These are phyloP conservation scores for Rhagoletis zephyria DNA, from an alignment of 1,140 invertebrate genomes.

Conservation along the genomic window DNA sequence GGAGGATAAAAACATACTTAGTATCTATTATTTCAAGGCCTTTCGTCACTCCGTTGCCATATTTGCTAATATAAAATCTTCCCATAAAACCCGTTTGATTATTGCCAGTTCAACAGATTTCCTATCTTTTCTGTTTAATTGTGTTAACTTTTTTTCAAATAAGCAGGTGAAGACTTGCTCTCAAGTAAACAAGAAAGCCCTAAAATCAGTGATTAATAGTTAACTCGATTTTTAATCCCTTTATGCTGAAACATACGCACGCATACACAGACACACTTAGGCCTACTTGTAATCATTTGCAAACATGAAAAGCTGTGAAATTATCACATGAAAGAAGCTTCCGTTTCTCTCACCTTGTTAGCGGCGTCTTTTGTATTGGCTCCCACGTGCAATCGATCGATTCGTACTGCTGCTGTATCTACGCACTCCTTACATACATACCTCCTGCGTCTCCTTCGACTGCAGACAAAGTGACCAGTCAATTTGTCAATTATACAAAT, in stretches of 20 bases:
- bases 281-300: not conserved
- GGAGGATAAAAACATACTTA: too few relatives aligned
- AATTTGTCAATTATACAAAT: slow-evolving; percentile 73
- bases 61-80: too few relatives aligned
- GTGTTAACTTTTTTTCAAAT: too few relatives aligned
- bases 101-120: too few relatives aligned
- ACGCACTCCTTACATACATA: not conserved
- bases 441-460: not conserved
- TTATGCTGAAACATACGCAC: not conserved
- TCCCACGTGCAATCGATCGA: slow-evolving; percentile 47
- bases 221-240: not conserved
- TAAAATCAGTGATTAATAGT: slow-evolving; percentile 39
- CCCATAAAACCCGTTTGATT: too few relatives aligned
- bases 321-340: slow-evolving; percentile 46
- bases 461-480: slow-evolving; percentile 60
- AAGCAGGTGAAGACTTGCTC: not conserved
- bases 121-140: too few relatives aligned
- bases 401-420: not conserved
- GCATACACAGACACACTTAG: slow-evolving; percentile 1
- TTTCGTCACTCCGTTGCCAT: too few relatives aligned
- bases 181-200: not conserved
- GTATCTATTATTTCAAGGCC: too few relatives aligned
- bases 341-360: slow-evolving; percentile 40
- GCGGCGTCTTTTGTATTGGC: slow-evolving; percentile 25
- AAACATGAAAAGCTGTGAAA: slow-evolving; percentile 44